These are phyloP conservation scores for Distichodus sexfasciatus DNA, from an alignment of 2,797 vertebrate genomes.

Conservation along the genomic window DNA sequence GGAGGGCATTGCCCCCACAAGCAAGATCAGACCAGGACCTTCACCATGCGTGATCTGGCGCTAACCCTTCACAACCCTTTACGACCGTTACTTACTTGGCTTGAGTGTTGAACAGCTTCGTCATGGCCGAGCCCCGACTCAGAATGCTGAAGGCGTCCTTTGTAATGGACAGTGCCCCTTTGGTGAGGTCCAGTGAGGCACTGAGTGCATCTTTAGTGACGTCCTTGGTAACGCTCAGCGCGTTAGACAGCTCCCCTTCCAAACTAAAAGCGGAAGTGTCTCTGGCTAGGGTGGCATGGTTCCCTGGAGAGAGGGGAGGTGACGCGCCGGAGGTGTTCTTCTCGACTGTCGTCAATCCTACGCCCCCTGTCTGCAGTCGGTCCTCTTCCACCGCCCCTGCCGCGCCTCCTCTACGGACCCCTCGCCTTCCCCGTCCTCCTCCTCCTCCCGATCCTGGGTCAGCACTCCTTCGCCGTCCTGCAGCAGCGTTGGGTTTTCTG, in stretches of 20 bases:
- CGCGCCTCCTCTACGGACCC: conserved; percentile 79
- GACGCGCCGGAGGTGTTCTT: conserved; percentile 31
- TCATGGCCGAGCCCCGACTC: conserved; percentile 87
- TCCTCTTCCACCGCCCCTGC: conserved; percentile 84
- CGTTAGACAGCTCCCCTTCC: conserved; percentile 87
- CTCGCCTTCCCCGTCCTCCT: conserved; percentile 71
- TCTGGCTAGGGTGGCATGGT: conserved; percentile 62
- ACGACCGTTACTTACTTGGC: conserved; percentile 67
- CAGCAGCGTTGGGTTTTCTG: conserved; percentile 47
- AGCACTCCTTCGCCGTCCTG: too few species aligned
- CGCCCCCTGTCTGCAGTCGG: too few species aligned
- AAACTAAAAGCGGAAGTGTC: conserved; percentile 74
- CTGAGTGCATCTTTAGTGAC: conserved; percentile 92
- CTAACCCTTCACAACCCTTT: not conserved
- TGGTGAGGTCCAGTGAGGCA: conserved; percentile 90
- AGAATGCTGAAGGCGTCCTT: conserved; percentile 90
- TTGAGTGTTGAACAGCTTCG: conserved; percentile 82
- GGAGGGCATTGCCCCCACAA: too few species aligned
- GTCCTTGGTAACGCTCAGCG: conserved; percentile 87
- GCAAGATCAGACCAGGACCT: too few species aligned
- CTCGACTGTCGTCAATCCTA: not conserved
- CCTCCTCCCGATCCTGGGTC: conserved; percentile 43
- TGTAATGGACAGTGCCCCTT: conserved; percentile 91
- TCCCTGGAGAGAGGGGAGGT: conserved; percentile 61
- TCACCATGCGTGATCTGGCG: too few species aligned